A percentile compares a stretch with the other conserved stretches of the same genome.
phyloP scores from a whole-genome alignment of 2,113 vertebrate species.

The Empidonax alnorum region DNA sequence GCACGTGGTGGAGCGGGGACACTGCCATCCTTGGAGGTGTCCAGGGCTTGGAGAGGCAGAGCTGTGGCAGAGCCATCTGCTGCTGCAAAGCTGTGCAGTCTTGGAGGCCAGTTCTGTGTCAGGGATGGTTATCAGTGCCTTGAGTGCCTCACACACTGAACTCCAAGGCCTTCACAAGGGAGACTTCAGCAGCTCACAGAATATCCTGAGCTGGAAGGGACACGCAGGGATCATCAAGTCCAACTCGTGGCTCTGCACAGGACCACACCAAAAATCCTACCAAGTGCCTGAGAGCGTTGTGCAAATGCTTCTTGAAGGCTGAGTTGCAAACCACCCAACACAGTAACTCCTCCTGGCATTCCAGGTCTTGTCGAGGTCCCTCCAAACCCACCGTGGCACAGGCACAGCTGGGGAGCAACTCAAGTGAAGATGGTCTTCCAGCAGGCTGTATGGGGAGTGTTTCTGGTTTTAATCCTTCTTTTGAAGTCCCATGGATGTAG shows the following conservation, averaged over 20 bases:
- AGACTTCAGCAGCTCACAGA: not conserved
- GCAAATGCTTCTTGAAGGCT: not conserved
- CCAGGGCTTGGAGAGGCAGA: not conserved
- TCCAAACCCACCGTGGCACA: fast-evolving
- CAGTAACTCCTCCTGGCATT: not conserved
- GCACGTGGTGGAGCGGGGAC: not conserved
- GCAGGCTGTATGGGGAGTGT: too few species aligned
- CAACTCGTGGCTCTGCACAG: not conserved
- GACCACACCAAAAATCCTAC: not conserved
- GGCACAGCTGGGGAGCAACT: fast-evolving
- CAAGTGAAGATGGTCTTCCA: not conserved
- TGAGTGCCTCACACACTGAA: not conserved
- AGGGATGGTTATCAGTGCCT: not conserved
- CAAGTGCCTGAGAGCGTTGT: fast-evolving
- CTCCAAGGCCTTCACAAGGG: not conserved
- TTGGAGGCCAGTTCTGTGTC: not conserved
- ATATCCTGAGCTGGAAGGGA: not conserved
- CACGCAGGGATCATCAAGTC: not conserved
- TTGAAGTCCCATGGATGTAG: not conserved
- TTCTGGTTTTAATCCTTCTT: not conserved
- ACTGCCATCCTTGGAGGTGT: not conserved
- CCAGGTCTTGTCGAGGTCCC: not conserved
- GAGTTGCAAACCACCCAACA: not conserved
- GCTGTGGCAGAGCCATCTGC: not conserved
- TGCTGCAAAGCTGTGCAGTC: not conserved